phyloP scores from a whole-genome alignment of 1,140 invertebrate genomes.

The Notospermus geniculatus region DNA sequence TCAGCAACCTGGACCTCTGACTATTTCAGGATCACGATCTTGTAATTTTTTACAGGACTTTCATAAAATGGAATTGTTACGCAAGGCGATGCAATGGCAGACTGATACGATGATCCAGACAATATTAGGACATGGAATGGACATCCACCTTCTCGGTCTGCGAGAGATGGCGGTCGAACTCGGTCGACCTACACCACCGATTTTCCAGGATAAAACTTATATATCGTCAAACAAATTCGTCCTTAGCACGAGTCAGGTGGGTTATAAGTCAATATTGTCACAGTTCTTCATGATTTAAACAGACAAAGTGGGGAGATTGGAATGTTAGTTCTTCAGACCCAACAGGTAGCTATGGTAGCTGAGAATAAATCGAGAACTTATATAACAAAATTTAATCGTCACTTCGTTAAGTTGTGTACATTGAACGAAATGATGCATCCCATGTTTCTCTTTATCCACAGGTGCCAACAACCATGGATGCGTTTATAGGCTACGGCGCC shows the following conservation, averaged over 20 bases:
- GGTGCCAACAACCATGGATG: conserved; percentile 68
- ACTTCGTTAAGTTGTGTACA: no score
- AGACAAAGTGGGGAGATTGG: no score
- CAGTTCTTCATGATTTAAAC: no score
- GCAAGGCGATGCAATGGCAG: conserved; percentile 84
- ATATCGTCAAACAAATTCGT: conserved; percentile 84
- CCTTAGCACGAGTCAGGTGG: conserved; percentile 94
- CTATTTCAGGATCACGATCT: neutral
- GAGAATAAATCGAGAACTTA: no score
- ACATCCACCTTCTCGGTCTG: conserved; percentile 91
- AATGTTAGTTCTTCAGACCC: no score
- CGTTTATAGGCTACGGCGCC: conserved; percentile 95
- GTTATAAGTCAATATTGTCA: neutral
- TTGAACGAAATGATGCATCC: no score
- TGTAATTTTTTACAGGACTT: conserved; percentile 61
- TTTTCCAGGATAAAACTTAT: conserved; percentile 83
- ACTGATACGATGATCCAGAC: conserved; percentile 90
- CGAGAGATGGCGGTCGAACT: conserved; percentile 69
- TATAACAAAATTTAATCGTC: no score
- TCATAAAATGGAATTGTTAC: conserved; percentile 72
- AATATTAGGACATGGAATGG: conserved; percentile 91
- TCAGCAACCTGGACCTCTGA: no score
- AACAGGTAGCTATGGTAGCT: no score
- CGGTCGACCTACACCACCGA: conserved; percentile 66
- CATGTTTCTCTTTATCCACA: conserved; percentile 56